phyloP scores from a whole-genome alignment of 2,888 invertebrate genomes.

The Tipula lateralis region DNA sequence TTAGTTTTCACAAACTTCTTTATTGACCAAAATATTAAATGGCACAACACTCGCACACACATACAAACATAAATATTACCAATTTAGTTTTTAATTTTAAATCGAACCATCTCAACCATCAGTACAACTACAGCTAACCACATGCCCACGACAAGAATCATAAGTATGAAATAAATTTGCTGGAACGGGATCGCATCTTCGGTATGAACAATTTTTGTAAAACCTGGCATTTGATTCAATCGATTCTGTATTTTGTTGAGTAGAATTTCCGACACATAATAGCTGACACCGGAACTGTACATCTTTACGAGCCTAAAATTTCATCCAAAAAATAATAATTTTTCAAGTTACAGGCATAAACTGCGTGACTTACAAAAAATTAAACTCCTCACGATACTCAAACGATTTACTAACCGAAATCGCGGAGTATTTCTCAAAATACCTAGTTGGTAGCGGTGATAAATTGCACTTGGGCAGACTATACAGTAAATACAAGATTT shows the following conservation, averaged over 20 bases:
- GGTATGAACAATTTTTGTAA: not conserved
- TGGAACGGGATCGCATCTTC: not conserved
- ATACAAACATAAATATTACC: not conserved
- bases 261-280: not conserved
- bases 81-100: not conserved
- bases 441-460: not conserved
- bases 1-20: no score
- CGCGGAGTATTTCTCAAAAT: not conserved
- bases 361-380: not conserved
- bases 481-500: no score
- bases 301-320: not conserved
- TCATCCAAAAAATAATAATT: not conserved
- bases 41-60: no score
- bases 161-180: not conserved
- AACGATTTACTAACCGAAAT: not conserved
- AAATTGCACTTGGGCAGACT: no score
- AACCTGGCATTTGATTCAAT: not conserved
- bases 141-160: not conserved
- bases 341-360: not conserved
- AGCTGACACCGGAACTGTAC: not conserved
- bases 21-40: no score
- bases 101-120: not conserved
- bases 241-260: not conserved
- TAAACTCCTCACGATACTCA: not conserved
- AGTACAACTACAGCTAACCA: not conserved